Conservation (phyloP, 2,888 invertebrate genomes). For the Hipparchia sbordonii region DNA sequence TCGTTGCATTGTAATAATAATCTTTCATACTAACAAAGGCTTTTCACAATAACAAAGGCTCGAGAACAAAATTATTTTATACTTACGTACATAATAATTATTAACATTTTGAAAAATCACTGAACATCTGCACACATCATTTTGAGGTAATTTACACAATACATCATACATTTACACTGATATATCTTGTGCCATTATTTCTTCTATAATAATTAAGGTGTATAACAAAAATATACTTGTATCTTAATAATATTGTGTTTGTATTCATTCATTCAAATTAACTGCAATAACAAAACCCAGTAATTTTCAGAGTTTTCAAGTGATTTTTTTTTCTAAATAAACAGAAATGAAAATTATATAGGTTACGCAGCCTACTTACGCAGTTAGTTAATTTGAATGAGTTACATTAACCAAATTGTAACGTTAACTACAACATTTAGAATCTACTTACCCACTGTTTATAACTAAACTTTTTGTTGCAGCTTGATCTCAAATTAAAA, state of each 20-base stretch:
- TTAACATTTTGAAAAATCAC: constrained; percentile 28
- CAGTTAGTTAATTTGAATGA: constrained; percentile 6
- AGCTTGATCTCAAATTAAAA: constrained; percentile 30
- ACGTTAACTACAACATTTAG: constrained; percentile 34
- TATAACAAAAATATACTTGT: constrained; percentile 28
- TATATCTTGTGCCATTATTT: constrained; percentile 26
- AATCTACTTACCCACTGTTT: constrained; percentile 29
- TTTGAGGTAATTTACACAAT: constrained; percentile 35
- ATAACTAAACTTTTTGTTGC: constrained; percentile 31
- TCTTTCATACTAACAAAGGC: neutral
- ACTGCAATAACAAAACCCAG: neutral
- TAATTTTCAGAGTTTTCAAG: neutral
- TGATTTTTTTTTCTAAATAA: neutral
- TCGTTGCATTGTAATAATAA: no score
- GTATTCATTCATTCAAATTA: constrained; percentile 20
- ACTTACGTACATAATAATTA: neutral
- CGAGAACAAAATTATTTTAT: neutral
- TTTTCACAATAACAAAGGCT: constrained; percentile 1
- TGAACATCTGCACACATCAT: constrained; percentile 21
- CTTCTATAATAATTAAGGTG: constrained; percentile 9
- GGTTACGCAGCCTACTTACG: no score
- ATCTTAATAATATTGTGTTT: constrained; percentile 14
- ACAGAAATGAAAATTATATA: neutral
- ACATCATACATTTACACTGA: constrained; percentile 26
- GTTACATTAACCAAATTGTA: constrained; percentile 20